Percentiles rank a stretch among this genome's conserved stretches.
phyloP scores from a whole-genome alignment of 2,888 invertebrate species.

The Melanophora roralis region DNA sequence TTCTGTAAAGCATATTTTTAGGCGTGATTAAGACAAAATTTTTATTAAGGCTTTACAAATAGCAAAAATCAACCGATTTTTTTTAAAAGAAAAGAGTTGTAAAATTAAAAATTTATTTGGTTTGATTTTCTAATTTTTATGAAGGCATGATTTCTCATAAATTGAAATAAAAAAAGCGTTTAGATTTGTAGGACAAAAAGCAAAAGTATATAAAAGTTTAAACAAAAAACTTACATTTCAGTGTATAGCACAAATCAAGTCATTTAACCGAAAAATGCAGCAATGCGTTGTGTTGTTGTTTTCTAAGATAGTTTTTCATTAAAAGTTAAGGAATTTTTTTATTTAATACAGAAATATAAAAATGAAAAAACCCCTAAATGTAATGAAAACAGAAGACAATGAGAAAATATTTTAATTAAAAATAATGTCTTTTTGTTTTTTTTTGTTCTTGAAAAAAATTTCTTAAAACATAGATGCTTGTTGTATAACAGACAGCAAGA shows the following conservation, averaged over 20 bases:
- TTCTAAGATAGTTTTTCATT: not conserved
- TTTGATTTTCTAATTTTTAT: too few species aligned
- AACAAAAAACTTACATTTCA: too few species aligned
- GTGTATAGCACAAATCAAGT: not conserved
- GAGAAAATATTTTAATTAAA: conserved; percentile 55
- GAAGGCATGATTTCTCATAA: too few species aligned
- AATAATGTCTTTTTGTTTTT: conserved; percentile 37
- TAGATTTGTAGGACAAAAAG: too few species aligned
- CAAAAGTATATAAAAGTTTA: too few species aligned
- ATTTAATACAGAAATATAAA: not conserved
- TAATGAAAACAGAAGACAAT: not conserved
- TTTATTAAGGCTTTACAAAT: too few species aligned
- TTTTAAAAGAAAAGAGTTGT: too few species aligned
- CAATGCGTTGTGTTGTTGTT: conserved; percentile 19
- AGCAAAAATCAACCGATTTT: too few species aligned
- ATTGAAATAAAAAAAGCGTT: too few species aligned
- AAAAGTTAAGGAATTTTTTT: conserved; percentile 13
- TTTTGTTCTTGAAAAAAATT: conserved; percentile 9
- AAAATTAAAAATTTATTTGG: too few species aligned
- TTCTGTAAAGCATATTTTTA: not conserved
- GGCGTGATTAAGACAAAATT: too few species aligned
- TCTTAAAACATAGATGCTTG: not conserved
- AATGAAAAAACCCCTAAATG: not conserved
- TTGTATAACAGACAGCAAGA: not conserved
- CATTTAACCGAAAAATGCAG: conserved; percentile 16